Conservation (phyloP, 2,113 vertebrate species). For the Corythaeola cristata region DNA sequence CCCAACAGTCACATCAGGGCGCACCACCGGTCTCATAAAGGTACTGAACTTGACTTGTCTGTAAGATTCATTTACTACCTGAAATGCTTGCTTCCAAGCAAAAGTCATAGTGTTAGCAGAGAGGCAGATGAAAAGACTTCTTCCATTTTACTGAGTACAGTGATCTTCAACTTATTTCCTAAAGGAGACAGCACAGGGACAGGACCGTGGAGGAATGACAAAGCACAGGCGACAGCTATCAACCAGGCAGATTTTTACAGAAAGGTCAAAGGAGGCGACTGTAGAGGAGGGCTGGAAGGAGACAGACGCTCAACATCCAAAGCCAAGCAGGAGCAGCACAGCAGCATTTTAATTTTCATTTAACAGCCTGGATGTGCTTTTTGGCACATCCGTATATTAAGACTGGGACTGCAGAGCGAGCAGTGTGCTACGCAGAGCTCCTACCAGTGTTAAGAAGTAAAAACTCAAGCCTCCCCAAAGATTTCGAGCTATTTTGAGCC, state of each 20-base stretch:
- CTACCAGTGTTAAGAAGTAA: accelerated
- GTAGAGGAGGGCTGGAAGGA: neutral
- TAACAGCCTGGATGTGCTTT: neutral
- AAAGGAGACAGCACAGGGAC: neutral
- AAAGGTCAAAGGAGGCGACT: neutral
- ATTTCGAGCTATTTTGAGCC: neutral
- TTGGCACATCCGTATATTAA: neutral
- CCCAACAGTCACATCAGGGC: no score
- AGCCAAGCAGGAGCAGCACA: neutral
- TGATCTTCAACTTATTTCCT: neutral
- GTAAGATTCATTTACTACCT: neutral
- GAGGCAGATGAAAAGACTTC: neutral
- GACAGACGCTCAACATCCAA: accelerated
- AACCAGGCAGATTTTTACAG: accelerated
- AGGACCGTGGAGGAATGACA: neutral
- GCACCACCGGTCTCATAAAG: neutral
- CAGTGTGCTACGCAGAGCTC: accelerated
- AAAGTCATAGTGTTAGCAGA: neutral
- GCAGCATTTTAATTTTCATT: accelerated
- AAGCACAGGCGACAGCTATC: neutral
- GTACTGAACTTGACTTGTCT: no score
- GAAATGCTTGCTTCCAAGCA: neutral
- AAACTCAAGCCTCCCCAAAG: neutral
- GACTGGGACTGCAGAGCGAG: accelerated
- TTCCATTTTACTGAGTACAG: neutral